phyloP scores from a whole-genome alignment of 1,140 invertebrate species.

The Listronotus oregonensis region DNA sequence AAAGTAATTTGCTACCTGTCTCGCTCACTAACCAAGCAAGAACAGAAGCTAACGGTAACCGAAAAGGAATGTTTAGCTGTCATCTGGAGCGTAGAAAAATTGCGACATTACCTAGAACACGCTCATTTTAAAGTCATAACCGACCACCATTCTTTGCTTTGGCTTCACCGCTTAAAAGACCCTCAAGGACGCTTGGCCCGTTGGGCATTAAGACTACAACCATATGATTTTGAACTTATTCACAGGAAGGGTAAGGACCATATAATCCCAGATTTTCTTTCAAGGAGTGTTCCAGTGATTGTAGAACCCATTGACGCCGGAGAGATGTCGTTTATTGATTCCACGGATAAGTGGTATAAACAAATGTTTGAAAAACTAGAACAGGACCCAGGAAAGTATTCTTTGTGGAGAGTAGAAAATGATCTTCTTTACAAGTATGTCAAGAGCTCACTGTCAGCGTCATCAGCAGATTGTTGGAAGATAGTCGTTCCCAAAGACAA shows the following conservation, averaged over 20 bases:
- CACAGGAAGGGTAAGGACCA: slow-evolving; percentile 52
- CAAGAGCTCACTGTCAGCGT: neutral
- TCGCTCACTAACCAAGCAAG: slow-evolving; percentile 41
- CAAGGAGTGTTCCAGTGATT: slow-evolving; percentile 29
- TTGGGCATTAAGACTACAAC: slow-evolving; percentile 56
- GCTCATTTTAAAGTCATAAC: slow-evolving; percentile 57
- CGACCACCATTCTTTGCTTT: slow-evolving; percentile 58
- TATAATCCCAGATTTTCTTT: slow-evolving; percentile 35
- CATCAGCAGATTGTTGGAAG: slow-evolving; percentile 8
- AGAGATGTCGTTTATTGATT: neutral
- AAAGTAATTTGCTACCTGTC: slow-evolving; percentile 27
- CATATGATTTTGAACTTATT: slow-evolving; percentile 54
- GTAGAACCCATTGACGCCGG: neutral
- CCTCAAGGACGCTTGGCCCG: slow-evolving; percentile 54
- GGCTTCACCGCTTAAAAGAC: slow-evolving; percentile 56
- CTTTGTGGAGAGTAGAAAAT: slow-evolving; percentile 4
- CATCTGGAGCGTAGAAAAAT: slow-evolving; percentile 56
- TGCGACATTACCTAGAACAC: slow-evolving; percentile 55
- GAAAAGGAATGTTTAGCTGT: slow-evolving; percentile 60
- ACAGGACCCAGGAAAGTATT: slow-evolving; percentile 2
- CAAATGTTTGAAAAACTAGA: slow-evolving; percentile 3
- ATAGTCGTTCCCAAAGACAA: neutral
- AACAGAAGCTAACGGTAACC: slow-evolving; percentile 57
- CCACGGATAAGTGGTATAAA: slow-evolving; percentile 23
- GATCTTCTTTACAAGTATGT: slow-evolving; percentile 10